Base-by-base conservation (phyloP, 2,113 vertebrate genomes). In the Bufo gargarizans region DNA sequence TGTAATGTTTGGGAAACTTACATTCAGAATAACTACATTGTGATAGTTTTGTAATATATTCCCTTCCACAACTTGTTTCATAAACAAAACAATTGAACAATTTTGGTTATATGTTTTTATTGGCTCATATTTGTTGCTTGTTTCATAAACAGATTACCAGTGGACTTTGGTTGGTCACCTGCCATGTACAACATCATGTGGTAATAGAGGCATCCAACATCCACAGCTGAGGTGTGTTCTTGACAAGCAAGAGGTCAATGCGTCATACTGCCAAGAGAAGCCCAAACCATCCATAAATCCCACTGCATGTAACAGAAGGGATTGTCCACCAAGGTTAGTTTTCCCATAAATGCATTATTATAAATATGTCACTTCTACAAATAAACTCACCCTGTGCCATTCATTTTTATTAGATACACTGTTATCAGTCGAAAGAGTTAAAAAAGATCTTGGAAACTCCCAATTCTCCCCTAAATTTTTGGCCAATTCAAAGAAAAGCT, bases 291-390 rank as follows among this genome's bases (percentile, higher is more conserved):
- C 92, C 4, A 90, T 94, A 67, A 94, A 94, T 10, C 92, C 93
- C 0, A 0, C 94, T 0, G 74, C 93, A 0, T 99, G 97, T 90
- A 95, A 93, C 91, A 96, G 96, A 90, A 96, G 94, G 94, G 95
- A 95, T 91, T 99, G 97, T 82, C 95, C 94, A 89, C 93, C 96
- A 91, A 95, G 96, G 98, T 99, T 89, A 0, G 95, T 74, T 45
- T 71, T 71, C 16, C 22, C 4, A 45, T 71, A 0, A 71, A n/a
- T 67, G 12, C 22, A 71, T 3, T 65, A 65, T 65, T 65, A 20
- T 65, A 65, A n/a, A 65, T 20, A 65, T n/a, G 19, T 58, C 6
- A 58, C 12, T 58, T 58, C 56, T 11, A 2, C 8, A 58, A 10
- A n/a, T 4, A n/a, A 61, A 17, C 16, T 61, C 16, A 6, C 61